Conservation (phyloP, 2,888 invertebrate species). For the Drosophila mayaguana region DNA sequence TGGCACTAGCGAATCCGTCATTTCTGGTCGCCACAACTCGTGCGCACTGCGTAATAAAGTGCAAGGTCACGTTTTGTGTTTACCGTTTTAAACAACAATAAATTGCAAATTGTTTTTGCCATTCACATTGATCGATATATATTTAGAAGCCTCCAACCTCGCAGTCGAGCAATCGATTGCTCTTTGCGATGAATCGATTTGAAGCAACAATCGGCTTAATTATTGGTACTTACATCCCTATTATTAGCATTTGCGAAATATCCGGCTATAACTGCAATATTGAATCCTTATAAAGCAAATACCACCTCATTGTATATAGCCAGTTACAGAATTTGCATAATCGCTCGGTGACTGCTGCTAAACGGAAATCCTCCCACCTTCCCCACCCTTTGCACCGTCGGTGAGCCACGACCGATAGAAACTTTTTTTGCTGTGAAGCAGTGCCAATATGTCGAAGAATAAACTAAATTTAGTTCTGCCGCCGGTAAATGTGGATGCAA, state of each 20-base stretch:
- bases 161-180: conserved; percentile 21
- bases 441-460: conserved; percentile 92
- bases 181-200: conserved; percentile 6
- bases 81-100: conserved; percentile 24
- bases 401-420: conserved; percentile 27
- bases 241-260: conserved; percentile 32
- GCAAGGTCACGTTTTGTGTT: conserved; percentile 32
- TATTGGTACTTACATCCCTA: conserved; percentile 27
- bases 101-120: conserved; percentile 27
- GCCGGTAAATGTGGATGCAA: conserved; percentile 93
- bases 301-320: conserved; percentile 4
- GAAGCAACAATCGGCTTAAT: background rate
- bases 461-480: conserved; percentile 95
- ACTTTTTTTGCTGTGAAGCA: conserved; percentile 21
- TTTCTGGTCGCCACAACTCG: conserved; percentile 8
- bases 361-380: conserved; percentile 15
- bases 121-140: conserved; percentile 34
- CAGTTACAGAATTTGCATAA: conserved; percentile 10
- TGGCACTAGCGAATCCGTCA: conserved; percentile 51
- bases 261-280: conserved; percentile 30
- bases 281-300: conserved; percentile 5
- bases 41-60: background rate
- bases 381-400: conserved; percentile 35
- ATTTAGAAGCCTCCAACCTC: background rate
- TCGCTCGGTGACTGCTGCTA: conserved; percentile 23